phyloP scores from a whole-genome alignment of 1,140 invertebrate species.

The Lasioglossum baleicum region DNA sequence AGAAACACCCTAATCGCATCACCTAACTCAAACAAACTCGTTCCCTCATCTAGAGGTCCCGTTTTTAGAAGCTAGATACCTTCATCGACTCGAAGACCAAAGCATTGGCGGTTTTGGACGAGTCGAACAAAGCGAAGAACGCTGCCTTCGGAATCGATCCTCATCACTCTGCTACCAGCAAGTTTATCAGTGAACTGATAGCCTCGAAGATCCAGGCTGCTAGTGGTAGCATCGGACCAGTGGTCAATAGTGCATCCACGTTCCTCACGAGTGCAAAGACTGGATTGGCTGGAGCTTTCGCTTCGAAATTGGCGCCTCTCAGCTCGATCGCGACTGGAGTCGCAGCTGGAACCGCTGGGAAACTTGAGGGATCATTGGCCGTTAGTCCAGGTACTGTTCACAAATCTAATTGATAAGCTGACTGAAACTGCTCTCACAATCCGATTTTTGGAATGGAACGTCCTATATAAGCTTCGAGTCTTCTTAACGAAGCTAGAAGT shows the following conservation, averaged over 20 bases:
- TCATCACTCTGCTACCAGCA: slow-evolving; percentile 67
- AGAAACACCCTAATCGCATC: slow-evolving; percentile 66
- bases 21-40: no score
- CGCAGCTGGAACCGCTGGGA: slow-evolving; percentile 47
- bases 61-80: slow-evolving; percentile 86
- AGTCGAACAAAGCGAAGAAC: slow-evolving; percentile 86
- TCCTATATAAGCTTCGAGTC: no score
- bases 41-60: neutral
- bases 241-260: slow-evolving; percentile 73
- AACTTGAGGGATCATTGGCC: neutral
- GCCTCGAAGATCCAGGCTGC: slow-evolving; percentile 69
- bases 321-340: slow-evolving; percentile 71
- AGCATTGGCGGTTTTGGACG: slow-evolving; percentile 84
- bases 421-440: neutral
- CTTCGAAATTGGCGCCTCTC: slow-evolving; percentile 73
- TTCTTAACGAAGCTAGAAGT: no score
- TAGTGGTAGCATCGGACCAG: slow-evolving; percentile 70
- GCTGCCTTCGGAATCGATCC: slow-evolving; percentile 85
- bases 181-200: slow-evolving; percentile 71
- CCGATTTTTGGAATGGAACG: no score
- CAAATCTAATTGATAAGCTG: neutral
- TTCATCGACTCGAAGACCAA: slow-evolving; percentile 88
- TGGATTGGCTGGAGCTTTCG: slow-evolving; percentile 69
- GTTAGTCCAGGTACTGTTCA: no score
- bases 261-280: slow-evolving; percentile 65